Conservation (phyloP, 2,113 vertebrate genomes). For the Choloepus hoffmanni region DNA sequence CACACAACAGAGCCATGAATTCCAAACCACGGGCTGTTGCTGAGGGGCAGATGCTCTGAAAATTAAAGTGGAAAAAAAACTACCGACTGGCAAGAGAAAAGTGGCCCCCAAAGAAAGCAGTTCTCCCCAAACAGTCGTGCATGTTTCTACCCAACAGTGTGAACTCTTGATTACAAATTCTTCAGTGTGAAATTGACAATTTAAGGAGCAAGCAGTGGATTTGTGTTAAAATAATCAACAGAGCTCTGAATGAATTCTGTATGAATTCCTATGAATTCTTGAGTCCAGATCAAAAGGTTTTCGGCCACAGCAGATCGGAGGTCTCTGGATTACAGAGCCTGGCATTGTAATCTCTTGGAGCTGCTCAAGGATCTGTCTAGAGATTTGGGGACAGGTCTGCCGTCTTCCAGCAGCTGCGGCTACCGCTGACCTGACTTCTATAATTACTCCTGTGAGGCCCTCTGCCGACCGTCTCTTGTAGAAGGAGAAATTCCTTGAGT, state of each 20-base stretch:
- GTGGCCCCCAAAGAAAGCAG: slow-evolving; percentile 62
- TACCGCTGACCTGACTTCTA: background rate
- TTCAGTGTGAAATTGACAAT: background rate
- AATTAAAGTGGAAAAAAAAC: slow-evolving; percentile 77
- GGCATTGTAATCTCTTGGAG: background rate
- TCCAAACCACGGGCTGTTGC: background rate
- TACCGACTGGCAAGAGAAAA: slow-evolving; percentile 52
- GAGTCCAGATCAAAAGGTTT: background rate
- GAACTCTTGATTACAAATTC: slow-evolving; percentile 67
- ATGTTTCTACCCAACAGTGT: background rate
- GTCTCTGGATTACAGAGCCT: accelerated
- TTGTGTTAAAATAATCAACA: background rate
- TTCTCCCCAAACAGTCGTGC: slow-evolving; percentile 38
- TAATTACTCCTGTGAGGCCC: slow-evolving; percentile 70
- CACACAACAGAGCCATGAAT: slow-evolving; percentile 46
- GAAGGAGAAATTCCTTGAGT: background rate
- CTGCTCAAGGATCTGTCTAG: background rate
- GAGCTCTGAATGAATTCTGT: background rate
- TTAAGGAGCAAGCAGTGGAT: background rate
- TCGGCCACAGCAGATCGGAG: accelerated
- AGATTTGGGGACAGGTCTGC: background rate
- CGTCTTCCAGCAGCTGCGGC: background rate
- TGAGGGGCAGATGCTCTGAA: slow-evolving; percentile 49
- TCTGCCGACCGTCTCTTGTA: slow-evolving; percentile 58
- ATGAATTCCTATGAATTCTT: background rate